These are phyloP conservation scores for Artibeus jamaicensis DNA, from an alignment of 2,797 vertebrate genomes.

Conservation along the genomic window DNA sequence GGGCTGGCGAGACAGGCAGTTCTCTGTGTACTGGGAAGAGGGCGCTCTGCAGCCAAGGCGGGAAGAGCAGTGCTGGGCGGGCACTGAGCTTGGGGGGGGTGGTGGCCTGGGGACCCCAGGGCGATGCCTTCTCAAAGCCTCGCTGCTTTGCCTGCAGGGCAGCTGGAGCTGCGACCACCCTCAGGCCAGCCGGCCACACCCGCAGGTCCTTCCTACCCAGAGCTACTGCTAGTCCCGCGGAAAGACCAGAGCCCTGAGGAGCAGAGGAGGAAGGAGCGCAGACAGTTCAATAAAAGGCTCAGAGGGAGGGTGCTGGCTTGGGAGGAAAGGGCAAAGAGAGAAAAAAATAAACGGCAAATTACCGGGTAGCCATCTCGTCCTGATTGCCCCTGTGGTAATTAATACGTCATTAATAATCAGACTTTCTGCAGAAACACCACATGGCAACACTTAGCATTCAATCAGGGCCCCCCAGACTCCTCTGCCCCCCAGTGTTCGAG, in stretches of 20 bases:
- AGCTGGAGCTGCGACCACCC: neutral
- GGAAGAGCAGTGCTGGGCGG: neutral
- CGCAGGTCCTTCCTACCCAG: neutral
- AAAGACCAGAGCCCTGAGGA: neutral
- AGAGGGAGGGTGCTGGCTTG: neutral
- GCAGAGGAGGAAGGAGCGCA: neutral
- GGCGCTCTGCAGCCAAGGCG: neutral
- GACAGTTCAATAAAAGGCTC: neutral
- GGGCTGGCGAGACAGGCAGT: neutral
- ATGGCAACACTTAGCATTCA: constrained; percentile 45
- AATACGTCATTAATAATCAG: constrained; percentile 80
- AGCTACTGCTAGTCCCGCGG: neutral
- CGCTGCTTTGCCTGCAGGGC: neutral
- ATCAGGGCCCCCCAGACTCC: accelerated
- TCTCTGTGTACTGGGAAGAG: neutral
- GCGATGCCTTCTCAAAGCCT: neutral
- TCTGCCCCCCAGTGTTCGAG: neutral
- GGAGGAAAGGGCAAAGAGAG: constrained; percentile 59
- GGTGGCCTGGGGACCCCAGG: too few relatives aligned
- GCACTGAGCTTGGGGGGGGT: neutral
- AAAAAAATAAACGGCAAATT: constrained; percentile 83
- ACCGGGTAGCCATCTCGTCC: constrained; percentile 99
- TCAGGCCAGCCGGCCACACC: neutral
- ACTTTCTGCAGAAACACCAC: constrained; percentile 66
- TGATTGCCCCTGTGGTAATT: constrained; percentile 94